These are phyloP conservation scores for Toxonevra muliebris DNA, from an alignment of 2,888 invertebrate species.

Conservation along the genomic window DNA sequence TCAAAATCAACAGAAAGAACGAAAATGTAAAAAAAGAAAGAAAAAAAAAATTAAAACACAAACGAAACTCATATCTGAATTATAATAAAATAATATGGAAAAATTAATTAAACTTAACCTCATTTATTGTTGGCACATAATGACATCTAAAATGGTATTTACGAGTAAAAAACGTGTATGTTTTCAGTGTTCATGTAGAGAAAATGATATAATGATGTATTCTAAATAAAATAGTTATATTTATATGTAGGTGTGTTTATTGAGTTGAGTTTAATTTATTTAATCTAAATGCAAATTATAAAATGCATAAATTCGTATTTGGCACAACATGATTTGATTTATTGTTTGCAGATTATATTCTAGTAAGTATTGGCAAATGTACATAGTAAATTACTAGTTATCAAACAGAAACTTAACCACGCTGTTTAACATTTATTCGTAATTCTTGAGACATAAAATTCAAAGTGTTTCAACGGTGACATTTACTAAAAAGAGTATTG, in stretches of 20 bases:
- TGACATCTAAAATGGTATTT: constrained; percentile 20
- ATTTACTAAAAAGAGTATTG: too few species aligned
- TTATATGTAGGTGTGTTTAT: background rate
- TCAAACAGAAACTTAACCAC: too few species aligned
- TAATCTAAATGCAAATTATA: too few species aligned
- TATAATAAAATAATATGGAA: constrained; percentile 18
- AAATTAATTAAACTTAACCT: constrained; percentile 32
- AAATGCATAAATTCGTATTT: too few species aligned
- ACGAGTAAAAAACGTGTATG: background rate
- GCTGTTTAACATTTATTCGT: too few species aligned
- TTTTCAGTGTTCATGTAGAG: too few species aligned
- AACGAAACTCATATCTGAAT: constrained; percentile 27
- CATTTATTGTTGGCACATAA: constrained; percentile 51
- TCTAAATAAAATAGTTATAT: background rate
- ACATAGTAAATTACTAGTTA: too few species aligned
- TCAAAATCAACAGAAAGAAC: constrained; percentile 14
- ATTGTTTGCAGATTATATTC: too few species aligned
- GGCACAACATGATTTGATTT: too few species aligned
- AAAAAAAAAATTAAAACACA: constrained; percentile 30
- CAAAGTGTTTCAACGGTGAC: too few species aligned
- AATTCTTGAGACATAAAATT: too few species aligned
- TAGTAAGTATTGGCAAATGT: too few species aligned
- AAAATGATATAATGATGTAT: constrained; percentile 9
- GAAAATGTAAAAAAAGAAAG: constrained; percentile 2
- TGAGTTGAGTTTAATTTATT: background rate